A percentile compares a stretch with the other conserved stretches of the same genome.
phyloP scores from a whole-genome alignment of 2,113 vertebrate species.

The Carassius auratus region DNA sequence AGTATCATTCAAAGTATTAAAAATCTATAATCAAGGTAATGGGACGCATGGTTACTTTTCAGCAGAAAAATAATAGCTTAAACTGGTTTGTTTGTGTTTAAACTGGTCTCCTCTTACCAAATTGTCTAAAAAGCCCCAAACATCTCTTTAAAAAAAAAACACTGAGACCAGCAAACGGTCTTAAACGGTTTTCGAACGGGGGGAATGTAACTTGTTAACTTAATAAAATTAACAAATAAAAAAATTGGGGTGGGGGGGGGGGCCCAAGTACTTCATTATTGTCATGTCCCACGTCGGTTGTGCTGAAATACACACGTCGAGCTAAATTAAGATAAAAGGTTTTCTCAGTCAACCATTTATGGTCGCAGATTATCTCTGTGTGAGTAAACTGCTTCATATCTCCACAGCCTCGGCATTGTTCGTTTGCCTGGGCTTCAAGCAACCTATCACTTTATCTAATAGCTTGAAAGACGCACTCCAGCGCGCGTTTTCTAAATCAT shows the following conservation, averaged over 20 bases:
- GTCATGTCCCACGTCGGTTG: neutral
- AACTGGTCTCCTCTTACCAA: neutral
- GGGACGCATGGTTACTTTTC: neutral
- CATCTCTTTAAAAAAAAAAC: neutral
- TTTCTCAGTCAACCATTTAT: neutral
- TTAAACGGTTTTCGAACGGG: neutral
- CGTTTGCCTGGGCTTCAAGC: neutral
- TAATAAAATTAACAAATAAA: too few relatives aligned
- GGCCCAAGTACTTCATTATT: neutral
- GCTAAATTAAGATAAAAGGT: neutral
- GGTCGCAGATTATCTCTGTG: neutral
- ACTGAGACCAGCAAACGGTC: neutral
- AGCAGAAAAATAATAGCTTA: neutral
- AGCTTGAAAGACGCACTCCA: neutral
- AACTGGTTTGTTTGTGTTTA: neutral
- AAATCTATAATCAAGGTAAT: neutral
- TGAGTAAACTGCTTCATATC: neutral
- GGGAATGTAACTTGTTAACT: neutral
- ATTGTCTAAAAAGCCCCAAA: neutral
- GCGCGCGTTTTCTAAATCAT: neutral
- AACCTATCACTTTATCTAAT: neutral
- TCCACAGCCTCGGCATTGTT: conserved; percentile 14
- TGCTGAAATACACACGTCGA: neutral
- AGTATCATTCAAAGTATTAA: neutral
- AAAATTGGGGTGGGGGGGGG: too few relatives aligned